Conservation (phyloP, 2,113 vertebrate genomes). For the Siphamia tubifer region DNA sequence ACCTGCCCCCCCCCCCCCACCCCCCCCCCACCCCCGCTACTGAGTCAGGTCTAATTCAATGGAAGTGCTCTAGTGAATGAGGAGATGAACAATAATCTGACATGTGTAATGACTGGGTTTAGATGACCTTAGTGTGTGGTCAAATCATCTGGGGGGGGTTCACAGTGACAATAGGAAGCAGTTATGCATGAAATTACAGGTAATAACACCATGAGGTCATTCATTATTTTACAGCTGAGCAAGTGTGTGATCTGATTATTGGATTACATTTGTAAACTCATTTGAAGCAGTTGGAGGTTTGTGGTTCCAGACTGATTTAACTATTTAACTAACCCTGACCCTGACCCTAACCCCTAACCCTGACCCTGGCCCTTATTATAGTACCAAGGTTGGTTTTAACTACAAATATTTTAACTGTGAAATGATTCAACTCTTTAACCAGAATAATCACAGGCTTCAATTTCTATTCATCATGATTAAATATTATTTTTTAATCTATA, state of each 20-base stretch:
- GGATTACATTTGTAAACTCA: not conserved
- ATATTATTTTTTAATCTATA: too few species aligned
- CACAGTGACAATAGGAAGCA: constrained; percentile 25
- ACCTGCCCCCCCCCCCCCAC: constrained; percentile 1
- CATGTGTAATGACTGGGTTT: not conserved
- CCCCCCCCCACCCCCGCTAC: constrained; percentile 12
- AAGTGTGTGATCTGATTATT: not conserved
- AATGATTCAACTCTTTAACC: too few species aligned
- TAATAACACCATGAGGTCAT: constrained; percentile 60
- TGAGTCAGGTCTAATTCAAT: constrained; percentile 10
- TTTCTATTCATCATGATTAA: too few species aligned
- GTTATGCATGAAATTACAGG: constrained; percentile 55
- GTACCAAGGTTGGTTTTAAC: too few species aligned
- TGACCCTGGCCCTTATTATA: too few species aligned
- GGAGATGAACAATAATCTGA: constrained; percentile 18
- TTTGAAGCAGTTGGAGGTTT: too few species aligned
- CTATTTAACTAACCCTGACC: too few species aligned
- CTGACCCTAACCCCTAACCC: too few species aligned
- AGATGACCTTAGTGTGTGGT: constrained; percentile 7
- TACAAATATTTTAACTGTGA: too few species aligned
- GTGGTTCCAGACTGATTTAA: too few species aligned
- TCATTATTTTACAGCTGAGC: not conserved
- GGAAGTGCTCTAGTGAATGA: constrained; percentile 16
- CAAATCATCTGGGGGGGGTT: constrained; percentile 17
- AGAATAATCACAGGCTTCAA: too few species aligned